Conservation (phyloP, 1,140 invertebrate species). For the Drosophila pseudoobscura region DNA sequence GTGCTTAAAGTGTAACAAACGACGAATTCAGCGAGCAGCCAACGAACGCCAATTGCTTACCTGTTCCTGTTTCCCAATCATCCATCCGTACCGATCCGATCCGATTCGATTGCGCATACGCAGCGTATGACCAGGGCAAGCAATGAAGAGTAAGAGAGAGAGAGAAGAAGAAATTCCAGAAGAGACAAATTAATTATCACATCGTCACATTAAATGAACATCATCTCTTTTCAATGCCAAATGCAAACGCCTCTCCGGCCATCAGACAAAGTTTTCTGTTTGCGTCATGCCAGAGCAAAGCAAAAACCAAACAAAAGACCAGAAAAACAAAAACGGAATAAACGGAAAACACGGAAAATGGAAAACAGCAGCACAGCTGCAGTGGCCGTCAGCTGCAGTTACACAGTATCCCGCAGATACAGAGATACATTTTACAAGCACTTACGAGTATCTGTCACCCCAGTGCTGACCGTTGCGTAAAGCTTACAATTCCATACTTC, state of each 20-base stretch:
- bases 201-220: slow-evolving; percentile 29
- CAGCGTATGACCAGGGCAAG: slow-evolving; percentile 22
- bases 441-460: slow-evolving; percentile 43
- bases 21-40: slow-evolving; percentile 53
- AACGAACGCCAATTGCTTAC: slow-evolving; percentile 64
- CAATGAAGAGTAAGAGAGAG: slow-evolving; percentile 4
- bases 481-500: slow-evolving; percentile 20
- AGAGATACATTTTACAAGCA: slow-evolving; percentile 43
- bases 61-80: slow-evolving; percentile 66
- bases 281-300: slow-evolving; percentile 77
- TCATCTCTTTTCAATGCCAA: slow-evolving; percentile 78
- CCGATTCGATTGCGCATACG: slow-evolving; percentile 50
- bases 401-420: slow-evolving; percentile 62
- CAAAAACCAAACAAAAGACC: slow-evolving; percentile 53
- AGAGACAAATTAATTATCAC: slow-evolving; percentile 48
- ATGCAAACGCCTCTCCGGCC: slow-evolving; percentile 52
- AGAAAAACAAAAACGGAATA: slow-evolving; percentile 7
- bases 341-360: background rate
- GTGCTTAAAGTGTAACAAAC: slow-evolving; percentile 78
- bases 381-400: slow-evolving; percentile 67
- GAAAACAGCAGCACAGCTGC: slow-evolving; percentile 71
- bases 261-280: slow-evolving; percentile 67
- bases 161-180: slow-evolving; percentile 20
- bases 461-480: slow-evolving; percentile 65
- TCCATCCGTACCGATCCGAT: slow-evolving; percentile 13